Base-by-base conservation (phyloP, 2,888 invertebrate species). In the Lissocephala sabroskyi region DNA sequence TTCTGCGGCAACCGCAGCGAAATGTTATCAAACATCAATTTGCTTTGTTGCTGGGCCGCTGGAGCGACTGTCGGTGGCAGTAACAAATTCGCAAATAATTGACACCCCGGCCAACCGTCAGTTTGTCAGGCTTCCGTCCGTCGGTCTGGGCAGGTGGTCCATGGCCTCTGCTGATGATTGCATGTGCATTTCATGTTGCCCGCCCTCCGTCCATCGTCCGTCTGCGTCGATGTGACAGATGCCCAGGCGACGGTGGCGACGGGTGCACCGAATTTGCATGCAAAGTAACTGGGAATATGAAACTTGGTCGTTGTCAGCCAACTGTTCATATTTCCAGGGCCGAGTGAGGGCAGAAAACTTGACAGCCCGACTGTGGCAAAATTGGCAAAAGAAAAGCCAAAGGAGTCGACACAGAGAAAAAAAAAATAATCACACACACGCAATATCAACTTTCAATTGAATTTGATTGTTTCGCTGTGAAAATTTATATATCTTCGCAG, bases 381-480 rank as follows among this genome's bases (percentile, higher is more conserved):
- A 16, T 35, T 16, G 35, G 9, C 9, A 35, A 16, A 35, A 35
- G 23, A 42, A 42, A 23, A 41, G 29, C 41, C 14, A 33, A 30
- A 17, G n/a, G 30, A 13, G 30, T 32, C 5, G 30, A 11, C 30
- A 3, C 30, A n/a, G 11, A 10, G 30, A n/a, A 30, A 23, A 32
- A 44, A 46, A 33, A 41, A 49, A 52, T 55, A 45, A 55, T 45
- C 41, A 33, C 52, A 52, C 40, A 41, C 40, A 28, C 36, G 41
- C 30, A 48, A 47, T 65, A 65, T 65, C 51, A 52, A 45, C 41
- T 62, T 57, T 47, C 57, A 62, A 52, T 54, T 60, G 49, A 56
- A 56, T 56, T 60, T 52, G 49, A 57, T 52, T 57, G 51, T 45
- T 49, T 41, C 35, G 53, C 43, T 40, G 53, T 47, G 47, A 47